Base-by-base conservation (phyloP, 2,797 vertebrate genomes). In the Enteromius trimaculatus region DNA sequence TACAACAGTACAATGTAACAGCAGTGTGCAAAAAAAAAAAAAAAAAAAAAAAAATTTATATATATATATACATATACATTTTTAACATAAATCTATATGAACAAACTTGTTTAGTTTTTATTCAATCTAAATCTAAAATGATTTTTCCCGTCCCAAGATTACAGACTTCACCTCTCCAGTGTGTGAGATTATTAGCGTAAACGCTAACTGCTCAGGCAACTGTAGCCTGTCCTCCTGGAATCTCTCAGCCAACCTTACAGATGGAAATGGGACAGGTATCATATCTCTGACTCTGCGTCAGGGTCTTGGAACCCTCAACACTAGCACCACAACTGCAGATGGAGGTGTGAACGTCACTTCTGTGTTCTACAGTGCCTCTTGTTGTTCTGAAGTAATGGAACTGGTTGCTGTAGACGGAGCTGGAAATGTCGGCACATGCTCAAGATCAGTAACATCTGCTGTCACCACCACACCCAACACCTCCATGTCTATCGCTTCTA, bases 181-280 rank as follows among this genome's bases (percentile, higher is more conserved):
- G 68, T 93, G 92, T 53, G 77, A 87, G 49, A 66, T 79, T 4
- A 79, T 89, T 70, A 90, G 23, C 2, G 23, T 84, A 11, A 84
- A 74, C 4, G 68, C 11, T 29, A 74, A 11, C 76, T 94, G 92
- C 79, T 68, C 86, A 0, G 72, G 85, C 21, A 87, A 90, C 77
- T 94, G 93, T 55, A 87, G 84, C 44, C 83, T 88, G 9, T 51
- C 86, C 3, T 76, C 84, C 9, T 95, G 93, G 93, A 47, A 84
- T 23, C 87, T 93, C 26, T 79, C 85, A 0, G 91, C 91, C 1
- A 92, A 92, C 42, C 16, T 94, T 71, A 91, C 90, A 0, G 92
- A 94, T 19, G 86, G 90, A 23, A 93, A 90, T 2, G 93, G 93
- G 0, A 91, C 92, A 0, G 93, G 94, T 14, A 86, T 94, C 1